A percentile compares a stretch with the other conserved stretches of the same genome.
These are phyloP conservation scores for Tokudaia muenninki DNA, from an alignment of 2,797 vertebrate species.

Conservation along the genomic window DNA sequence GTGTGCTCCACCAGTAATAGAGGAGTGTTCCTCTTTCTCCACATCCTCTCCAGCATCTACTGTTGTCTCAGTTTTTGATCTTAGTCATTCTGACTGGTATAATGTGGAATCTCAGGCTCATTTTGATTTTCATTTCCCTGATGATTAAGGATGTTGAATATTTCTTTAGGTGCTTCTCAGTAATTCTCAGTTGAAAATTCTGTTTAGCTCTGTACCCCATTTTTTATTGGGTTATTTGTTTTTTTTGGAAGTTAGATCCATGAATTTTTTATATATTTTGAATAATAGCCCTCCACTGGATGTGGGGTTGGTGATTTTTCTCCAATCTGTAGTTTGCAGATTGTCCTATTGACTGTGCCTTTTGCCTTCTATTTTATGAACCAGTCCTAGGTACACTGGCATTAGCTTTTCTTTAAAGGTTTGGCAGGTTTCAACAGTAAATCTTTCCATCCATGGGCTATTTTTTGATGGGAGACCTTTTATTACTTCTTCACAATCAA, in stretches of 20 bases:
- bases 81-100: neutral
- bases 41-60: neutral
- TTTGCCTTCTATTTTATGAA: neutral
- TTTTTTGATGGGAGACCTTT: neutral
- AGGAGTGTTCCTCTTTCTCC: neutral
- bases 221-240: neutral
- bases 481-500: neutral
- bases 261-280: neutral
- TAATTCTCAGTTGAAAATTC: neutral
- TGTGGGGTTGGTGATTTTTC: neutral
- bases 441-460: neutral
- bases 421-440: neutral
- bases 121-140: neutral
- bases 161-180: neutral
- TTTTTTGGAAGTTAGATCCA: neutral
- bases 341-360: neutral
- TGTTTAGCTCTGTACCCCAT: neutral
- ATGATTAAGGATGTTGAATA: neutral
- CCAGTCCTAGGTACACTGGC: neutral
- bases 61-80: neutral
- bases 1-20: neutral
- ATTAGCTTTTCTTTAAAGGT: neutral
- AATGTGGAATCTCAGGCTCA: neutral
- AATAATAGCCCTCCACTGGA: neutral
- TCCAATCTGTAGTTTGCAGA: neutral